A percentile compares a stretch with the other conserved stretches of the same genome.
Evolutionary conservation across 1,140 invertebrate species (phyloP).

Genomic region (Cydia fagiglandana): DNA sequence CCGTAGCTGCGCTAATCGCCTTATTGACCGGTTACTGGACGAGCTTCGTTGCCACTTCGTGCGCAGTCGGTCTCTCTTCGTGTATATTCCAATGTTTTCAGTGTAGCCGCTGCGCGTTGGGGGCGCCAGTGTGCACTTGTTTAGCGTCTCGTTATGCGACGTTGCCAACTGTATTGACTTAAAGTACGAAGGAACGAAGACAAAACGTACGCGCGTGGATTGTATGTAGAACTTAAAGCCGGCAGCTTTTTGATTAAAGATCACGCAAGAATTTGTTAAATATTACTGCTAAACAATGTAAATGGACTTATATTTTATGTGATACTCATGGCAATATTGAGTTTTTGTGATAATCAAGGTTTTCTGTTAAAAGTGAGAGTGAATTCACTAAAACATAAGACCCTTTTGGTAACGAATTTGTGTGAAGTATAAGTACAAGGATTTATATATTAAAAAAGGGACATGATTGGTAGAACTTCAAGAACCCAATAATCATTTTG

Average conservation of each 20-base stretch:
- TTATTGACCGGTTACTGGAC: conserved; percentile 79
- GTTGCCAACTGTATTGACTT: conserved; percentile 79
- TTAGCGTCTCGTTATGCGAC: conserved; percentile 77
- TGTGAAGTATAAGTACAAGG: conserved; percentile 33
- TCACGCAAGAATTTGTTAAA: conserved; percentile 50
- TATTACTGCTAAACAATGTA: conserved; percentile 42
- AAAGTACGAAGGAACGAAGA: conserved; percentile 73
- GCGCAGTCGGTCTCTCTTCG: conserved; percentile 68
- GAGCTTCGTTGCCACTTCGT: conserved; percentile 73
- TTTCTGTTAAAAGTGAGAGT: conserved; percentile 43
- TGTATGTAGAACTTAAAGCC: conserved; percentile 63
- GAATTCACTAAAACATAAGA: conserved; percentile 52
- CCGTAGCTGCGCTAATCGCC: conserved; percentile 73
- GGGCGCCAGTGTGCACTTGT: conserved; percentile 75
- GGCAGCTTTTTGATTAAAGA: conserved; percentile 70
- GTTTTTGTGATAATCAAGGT: conserved; percentile 66
- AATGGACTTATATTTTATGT: conserved; percentile 46
- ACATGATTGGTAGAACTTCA: conserved; percentile 39
- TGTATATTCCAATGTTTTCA: conserved; percentile 60
- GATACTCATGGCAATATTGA: conserved; percentile 48
- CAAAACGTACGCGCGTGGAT: conserved; percentile 76
- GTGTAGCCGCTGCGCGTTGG: conserved; percentile 75
- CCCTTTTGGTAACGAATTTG: conserved; percentile 37
- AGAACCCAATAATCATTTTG: conserved; percentile 40
- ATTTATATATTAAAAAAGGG: conserved; percentile 46